phyloP scores from a whole-genome alignment of 2,113 vertebrate species.

The Eretmochelys imbricata region DNA sequence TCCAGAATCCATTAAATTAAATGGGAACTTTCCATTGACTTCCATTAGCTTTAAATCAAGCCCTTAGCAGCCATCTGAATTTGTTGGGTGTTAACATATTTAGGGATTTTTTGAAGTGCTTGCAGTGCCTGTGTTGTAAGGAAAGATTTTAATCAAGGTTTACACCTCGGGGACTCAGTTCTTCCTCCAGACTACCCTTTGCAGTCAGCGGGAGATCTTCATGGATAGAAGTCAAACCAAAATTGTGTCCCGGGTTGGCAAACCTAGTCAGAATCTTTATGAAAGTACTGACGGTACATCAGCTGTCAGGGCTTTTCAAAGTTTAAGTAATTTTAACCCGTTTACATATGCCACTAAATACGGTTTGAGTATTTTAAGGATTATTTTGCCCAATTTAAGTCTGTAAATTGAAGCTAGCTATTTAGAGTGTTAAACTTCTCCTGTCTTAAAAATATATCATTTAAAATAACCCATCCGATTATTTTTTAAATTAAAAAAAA shows the following conservation, averaged over 20 bases:
- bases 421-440: background rate
- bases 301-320: background rate
- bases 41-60: background rate
- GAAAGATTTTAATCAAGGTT: background rate
- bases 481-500: background rate
- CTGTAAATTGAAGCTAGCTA: background rate
- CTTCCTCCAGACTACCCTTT: background rate
- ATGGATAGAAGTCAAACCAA: background rate
- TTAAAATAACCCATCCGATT: background rate
- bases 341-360: background rate
- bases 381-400: background rate
- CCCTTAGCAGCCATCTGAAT: background rate
- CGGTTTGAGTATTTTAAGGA: background rate
- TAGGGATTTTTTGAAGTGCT: background rate
- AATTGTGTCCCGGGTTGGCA: background rate
- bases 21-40: background rate
- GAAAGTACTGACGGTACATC: background rate
- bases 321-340: background rate
- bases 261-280: background rate
- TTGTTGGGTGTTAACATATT: background rate
- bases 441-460: background rate
- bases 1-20: background rate
- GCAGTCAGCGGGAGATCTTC: background rate
- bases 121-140: fast-evolving
- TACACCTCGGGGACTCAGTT: background rate